Evolutionary conservation across 2,113 vertebrate genomes (phyloP).

Genomic region (Dipodomys merriami): DNA sequence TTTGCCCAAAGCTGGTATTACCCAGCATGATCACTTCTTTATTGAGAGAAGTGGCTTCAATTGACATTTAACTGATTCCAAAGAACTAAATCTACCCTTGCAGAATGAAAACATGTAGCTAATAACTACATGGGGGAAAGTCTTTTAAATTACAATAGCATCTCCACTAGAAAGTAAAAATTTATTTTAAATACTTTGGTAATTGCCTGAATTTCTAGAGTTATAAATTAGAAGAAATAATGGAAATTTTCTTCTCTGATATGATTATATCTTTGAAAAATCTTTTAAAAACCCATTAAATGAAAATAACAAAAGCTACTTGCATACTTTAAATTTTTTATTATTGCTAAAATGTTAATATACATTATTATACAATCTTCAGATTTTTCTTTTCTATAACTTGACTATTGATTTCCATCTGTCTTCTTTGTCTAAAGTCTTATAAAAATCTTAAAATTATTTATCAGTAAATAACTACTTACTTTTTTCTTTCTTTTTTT

Average conservation of each 20-base stretch:
- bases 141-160: slow-evolving; percentile 28
- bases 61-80: slow-evolving; percentile 62
- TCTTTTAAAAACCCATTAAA: background rate
- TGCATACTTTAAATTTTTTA: background rate
- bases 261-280: background rate
- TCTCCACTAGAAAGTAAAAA: slow-evolving; percentile 34
- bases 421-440: background rate
- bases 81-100: slow-evolving; percentile 37
- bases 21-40: slow-evolving; percentile 46
- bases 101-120: slow-evolving; percentile 43
- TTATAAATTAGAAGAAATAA: slow-evolving; percentile 29
- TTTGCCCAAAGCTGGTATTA: slow-evolving; percentile 57
- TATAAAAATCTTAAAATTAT: background rate
- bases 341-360: background rate
- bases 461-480: background rate
- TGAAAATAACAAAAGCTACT: background rate
- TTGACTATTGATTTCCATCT: background rate
- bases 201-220: slow-evolving; percentile 23
- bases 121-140: slow-evolving; percentile 33
- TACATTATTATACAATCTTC: background rate
- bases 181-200: background rate
- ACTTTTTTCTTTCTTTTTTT: no score
- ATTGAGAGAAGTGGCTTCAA: slow-evolving; percentile 50
- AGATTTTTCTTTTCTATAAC: background rate
- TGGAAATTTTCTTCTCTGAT: background rate